Base-by-base conservation (phyloP, 2,888 invertebrate genomes). In the Patella caerulea region DNA sequence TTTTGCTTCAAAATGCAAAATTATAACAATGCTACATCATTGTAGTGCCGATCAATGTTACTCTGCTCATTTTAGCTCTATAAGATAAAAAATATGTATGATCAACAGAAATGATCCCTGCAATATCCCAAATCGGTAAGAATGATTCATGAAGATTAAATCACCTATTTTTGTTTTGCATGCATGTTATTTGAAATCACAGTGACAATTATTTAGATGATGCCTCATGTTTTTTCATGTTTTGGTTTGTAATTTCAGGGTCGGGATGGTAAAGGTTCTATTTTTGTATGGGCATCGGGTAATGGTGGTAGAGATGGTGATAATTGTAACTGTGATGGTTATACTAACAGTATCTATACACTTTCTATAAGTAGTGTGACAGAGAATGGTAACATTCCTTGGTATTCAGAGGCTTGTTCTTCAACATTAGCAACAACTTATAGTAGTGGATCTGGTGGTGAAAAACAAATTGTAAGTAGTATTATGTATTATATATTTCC, bases 251-350 rank as follows among this genome's bases (percentile, higher is more conserved):
- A 54, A 15, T 81, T 82, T 69, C 84, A 96, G 96, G 98, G 98
- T 79, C 95, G 98, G 9, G 94, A 94, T 83, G 98, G 98, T 54
- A 96, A 96, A 92, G 98, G 98, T 15, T 98, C 98, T 34, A 99
- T 99, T 87, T 99, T 98, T 93, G 96, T 99, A 1, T 99, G 99
- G 99, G 99, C 99, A 0, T 98, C 98, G 0, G 99, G 99, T 69
- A 99, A 99, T 92, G 99, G 99, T 3, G 98, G 99, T 0, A 94
- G 97, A 71, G 97, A 98, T 89, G 95, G 85, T 19, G 92, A 92
- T 85, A 98, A 98, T 92, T 99, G 99, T 93, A 99, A 99, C 92
- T 99, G 99, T 92, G 99, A 99, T 92, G 99, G 99, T 52, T 99
- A 99, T 92, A 99, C 99, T 77, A 99, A 99, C 93, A 97, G 97